Percentiles rank a stretch among this genome's conserved stretches.
These are phyloP conservation scores for Piezodorus guildinii DNA, from an alignment of 1,140 invertebrate species.

Conservation along the genomic window DNA sequence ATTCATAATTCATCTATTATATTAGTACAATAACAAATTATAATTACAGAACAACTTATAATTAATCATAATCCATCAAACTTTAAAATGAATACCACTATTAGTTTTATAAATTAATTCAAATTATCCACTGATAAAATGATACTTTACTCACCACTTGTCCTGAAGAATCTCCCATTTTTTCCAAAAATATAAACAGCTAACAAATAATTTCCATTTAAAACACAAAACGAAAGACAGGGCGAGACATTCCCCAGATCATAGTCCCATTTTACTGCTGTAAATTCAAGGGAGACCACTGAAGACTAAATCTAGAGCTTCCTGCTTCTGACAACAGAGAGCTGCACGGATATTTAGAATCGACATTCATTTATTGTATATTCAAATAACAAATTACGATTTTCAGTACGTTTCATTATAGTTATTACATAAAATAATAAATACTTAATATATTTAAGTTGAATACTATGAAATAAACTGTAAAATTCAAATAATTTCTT, in stretches of 20 bases:
- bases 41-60: too few relatives aligned
- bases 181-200: neutral
- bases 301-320: conserved; percentile 7
- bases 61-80: too few relatives aligned
- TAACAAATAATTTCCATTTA: conserved; percentile 4
- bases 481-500: neutral
- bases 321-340: neutral
- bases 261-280: conserved; percentile 5
- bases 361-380: neutral
- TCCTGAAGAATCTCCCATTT: conserved; percentile 3
- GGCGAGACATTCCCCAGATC: neutral
- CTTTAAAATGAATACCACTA: too few relatives aligned
- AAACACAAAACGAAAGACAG: neutral
- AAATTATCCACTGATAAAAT: neutral
- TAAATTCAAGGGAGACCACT: conserved; percentile 1
- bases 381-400: neutral
- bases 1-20: too few relatives aligned
- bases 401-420: neutral
- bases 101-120: too few relatives aligned
- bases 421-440: neutral
- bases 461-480: neutral
- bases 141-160: neutral
- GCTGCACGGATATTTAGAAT: neutral
- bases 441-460: neutral
- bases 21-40: too few relatives aligned